A percentile compares a stretch with the other conserved stretches of the same genome.
Evolutionary conservation across 2,888 invertebrate genomes (phyloP).

Genomic region (Panzeria rudis): DNA sequence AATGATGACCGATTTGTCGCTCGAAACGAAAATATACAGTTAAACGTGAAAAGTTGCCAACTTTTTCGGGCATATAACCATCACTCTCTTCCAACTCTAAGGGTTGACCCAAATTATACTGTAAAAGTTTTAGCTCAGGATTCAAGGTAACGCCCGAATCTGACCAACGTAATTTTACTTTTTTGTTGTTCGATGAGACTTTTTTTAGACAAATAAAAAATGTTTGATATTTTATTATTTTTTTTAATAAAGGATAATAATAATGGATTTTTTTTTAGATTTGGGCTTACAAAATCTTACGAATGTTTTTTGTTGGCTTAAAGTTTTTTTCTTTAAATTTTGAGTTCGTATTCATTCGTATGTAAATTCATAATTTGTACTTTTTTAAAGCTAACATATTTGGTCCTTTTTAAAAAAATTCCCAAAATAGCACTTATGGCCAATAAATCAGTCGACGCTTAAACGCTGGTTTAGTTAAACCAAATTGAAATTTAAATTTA

Average conservation of each 20-base stretch:
- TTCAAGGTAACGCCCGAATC: conserved; percentile 90
- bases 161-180: conserved; percentile 90
- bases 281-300: too few species aligned
- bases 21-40: conserved; percentile 92
- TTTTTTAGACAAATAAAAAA: background rate
- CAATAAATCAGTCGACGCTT: too few species aligned
- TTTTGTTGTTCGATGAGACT: conserved; percentile 92
- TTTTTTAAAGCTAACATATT: too few species aligned
- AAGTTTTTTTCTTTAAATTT: too few species aligned
- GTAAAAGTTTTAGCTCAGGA: conserved; percentile 90
- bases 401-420: too few species aligned
- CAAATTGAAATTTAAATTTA: too few species aligned
- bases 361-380: too few species aligned
- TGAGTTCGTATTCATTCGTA: too few species aligned
- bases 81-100: conserved; percentile 89
- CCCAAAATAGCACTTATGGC: too few species aligned
- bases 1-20: conserved; percentile 92
- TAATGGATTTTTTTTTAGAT: too few species aligned
- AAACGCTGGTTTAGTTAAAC: too few species aligned
- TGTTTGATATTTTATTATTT: background rate
- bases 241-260: background rate
- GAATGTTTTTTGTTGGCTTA: too few species aligned
- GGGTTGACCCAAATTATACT: conserved; percentile 91
- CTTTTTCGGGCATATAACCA: conserved; percentile 90
- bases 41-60: conserved; percentile 92